phyloP scores from a whole-genome alignment of 2,113 vertebrate species.

The Vidua macroura region DNA sequence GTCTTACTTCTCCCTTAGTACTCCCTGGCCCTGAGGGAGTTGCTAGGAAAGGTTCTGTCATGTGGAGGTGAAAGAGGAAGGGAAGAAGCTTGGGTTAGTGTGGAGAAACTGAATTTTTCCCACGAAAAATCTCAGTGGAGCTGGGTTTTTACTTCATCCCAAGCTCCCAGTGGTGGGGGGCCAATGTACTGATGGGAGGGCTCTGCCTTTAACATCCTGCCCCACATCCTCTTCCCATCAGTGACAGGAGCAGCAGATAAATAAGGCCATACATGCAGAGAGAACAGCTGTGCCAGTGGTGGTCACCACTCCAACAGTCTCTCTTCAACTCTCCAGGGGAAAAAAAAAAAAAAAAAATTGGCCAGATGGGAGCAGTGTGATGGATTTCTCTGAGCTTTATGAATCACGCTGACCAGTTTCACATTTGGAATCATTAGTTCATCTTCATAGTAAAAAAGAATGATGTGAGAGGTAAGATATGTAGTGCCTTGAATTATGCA shows the following conservation, averaged over 20 bases:
- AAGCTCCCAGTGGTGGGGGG: not conserved
- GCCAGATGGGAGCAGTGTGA: not conserved
- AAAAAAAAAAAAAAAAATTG: not conserved
- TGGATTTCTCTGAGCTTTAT: not conserved
- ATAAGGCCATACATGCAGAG: not conserved
- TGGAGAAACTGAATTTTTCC: not conserved
- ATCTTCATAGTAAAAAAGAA: not conserved
- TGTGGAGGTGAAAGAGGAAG: not conserved
- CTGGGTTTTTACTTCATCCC: not conserved
- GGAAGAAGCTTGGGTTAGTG: not conserved
- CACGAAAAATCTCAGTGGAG: not conserved
- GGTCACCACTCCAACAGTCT: not conserved
- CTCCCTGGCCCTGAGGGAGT: not conserved
- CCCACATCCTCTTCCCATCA: not conserved
- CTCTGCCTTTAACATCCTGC: not conserved
- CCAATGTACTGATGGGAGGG: not conserved
- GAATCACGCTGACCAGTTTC: not conserved
- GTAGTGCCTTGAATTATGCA: not conserved
- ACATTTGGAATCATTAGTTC: not conserved
- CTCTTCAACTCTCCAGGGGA: not conserved
- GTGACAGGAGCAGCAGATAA: not conserved
- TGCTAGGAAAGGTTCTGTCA: not conserved
- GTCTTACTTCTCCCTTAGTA: not conserved
- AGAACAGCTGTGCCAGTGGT: not conserved
- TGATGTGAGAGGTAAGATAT: not conserved